Evolutionary conservation across 2,888 invertebrate species (phyloP).

Genomic region (Schrankia costaestrigalis): DNA sequence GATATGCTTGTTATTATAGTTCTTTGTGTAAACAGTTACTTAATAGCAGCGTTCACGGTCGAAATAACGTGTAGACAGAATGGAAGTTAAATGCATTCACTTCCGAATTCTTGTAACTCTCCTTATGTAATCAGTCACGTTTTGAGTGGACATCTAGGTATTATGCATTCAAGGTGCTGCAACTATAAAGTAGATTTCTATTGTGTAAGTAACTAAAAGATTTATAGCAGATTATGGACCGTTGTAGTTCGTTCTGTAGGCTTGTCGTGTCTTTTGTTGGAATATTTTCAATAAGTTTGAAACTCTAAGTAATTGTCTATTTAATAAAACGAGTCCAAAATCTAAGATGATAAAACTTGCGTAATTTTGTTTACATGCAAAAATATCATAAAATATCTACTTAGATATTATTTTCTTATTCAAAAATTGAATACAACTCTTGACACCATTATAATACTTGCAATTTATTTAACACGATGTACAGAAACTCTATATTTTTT

Average conservation of each 20-base stretch:
- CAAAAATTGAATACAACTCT: too few relatives aligned
- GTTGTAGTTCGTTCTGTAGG: conserved; percentile 11
- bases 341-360: too few relatives aligned
- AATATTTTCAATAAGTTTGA: too few relatives aligned
- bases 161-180: conserved; percentile 27
- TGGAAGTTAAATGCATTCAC: conserved; percentile 54
- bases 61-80: conserved; percentile 43
- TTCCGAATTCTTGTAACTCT: conserved; percentile 54
- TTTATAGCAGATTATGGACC: conserved; percentile 9
- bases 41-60: conserved; percentile 51
- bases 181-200: conserved; percentile 25
- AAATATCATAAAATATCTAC: too few relatives aligned
- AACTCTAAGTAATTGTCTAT: too few relatives aligned
- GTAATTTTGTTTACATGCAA: too few relatives aligned
- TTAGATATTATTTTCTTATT: too few relatives aligned
- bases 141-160: conserved; percentile 21
- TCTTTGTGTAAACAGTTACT: conserved; percentile 46
- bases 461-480: too few relatives aligned
- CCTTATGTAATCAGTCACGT: conserved; percentile 40
- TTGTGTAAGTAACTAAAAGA: conserved; percentile 17
- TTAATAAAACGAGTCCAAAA: too few relatives aligned
- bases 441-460: too few relatives aligned
- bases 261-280: conserved; percentile 4
- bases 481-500: too few relatives aligned
- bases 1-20: conserved; percentile 18